A percentile compares a stretch with the other conserved stretches of the same genome.
phyloP scores from a whole-genome alignment of 2,888 invertebrate genomes.

The Eristalis pertinax region DNA sequence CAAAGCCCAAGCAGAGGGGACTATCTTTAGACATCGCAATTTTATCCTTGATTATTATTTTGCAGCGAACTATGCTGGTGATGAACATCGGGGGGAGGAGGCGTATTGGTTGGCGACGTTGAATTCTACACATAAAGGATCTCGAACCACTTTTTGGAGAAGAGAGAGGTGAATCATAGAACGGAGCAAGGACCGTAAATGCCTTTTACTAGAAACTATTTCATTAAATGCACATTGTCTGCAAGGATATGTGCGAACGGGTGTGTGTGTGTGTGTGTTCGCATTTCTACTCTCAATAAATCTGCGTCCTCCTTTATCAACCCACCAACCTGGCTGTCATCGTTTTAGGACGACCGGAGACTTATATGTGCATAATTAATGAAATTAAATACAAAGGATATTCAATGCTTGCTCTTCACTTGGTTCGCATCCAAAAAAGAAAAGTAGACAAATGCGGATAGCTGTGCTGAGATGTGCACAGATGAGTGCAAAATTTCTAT shows the following conservation, averaged over 20 bases:
- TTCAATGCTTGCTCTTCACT: constrained; percentile 41
- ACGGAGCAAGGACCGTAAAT: constrained; percentile 58
- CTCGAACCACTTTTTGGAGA: constrained; percentile 47
- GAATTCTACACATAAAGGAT: constrained; percentile 46
- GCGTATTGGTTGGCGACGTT: not conserved
- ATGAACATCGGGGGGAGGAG: not conserved
- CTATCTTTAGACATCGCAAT: constrained; percentile 68
- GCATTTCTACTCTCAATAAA: constrained; percentile 59
- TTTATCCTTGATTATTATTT: constrained; percentile 69
- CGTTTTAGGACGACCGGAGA: constrained; percentile 18
- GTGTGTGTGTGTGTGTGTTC: constrained; percentile 12
- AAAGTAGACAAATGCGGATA: constrained; percentile 13
- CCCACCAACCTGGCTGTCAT: not conserved
- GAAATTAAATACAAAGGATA: constrained; percentile 71
- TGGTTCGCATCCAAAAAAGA: constrained; percentile 53
- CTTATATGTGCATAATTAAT: constrained; percentile 72
- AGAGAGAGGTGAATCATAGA: constrained; percentile 5
- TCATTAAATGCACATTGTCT: constrained; percentile 55
- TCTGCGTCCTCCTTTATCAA: constrained; percentile 39
- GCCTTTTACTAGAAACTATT: constrained; percentile 62
- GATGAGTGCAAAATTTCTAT: constrained; percentile 54
- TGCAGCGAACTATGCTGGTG: constrained; percentile 57
- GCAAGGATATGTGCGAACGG: constrained; percentile 11
- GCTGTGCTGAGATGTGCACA: constrained; percentile 19
- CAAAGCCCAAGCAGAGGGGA: constrained; percentile 29